These are phyloP conservation scores for Apteryx owenii DNA, from an alignment of 2,113 vertebrate species.

Conservation along the genomic window DNA sequence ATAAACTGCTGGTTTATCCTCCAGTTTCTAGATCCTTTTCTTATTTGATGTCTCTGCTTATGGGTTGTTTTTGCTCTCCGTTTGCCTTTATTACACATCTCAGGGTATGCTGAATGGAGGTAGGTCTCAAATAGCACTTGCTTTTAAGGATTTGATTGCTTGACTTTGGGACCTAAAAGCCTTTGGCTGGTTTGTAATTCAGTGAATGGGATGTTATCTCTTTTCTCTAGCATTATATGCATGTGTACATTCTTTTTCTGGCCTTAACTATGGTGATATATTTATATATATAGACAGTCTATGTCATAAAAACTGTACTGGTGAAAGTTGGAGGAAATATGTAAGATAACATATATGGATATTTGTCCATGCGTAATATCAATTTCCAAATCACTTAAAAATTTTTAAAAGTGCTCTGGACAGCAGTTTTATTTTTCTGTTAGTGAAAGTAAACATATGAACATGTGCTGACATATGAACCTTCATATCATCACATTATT, in stretches of 20 bases:
- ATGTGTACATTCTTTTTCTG: not conserved
- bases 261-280: not conserved
- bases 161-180: not conserved
- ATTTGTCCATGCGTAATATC: not conserved
- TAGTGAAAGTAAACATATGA: not conserved
- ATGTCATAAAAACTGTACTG: not conserved
- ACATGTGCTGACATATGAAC: not conserved
- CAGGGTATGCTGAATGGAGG: not conserved
- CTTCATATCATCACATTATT: not conserved
- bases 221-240: not conserved
- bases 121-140: not conserved
- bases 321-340: not conserved
- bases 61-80: not conserved
- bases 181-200: not conserved
- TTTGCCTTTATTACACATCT: not conserved
- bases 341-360: not conserved
- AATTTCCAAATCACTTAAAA: not conserved
- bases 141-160: not conserved
- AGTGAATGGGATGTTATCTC: not conserved
- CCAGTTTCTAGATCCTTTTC: not conserved
- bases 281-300: not conserved
- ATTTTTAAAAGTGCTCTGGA: not conserved
- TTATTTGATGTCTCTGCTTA: not conserved
- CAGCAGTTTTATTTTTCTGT: not conserved
- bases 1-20: not conserved